Conservation (phyloP, 2,888 invertebrate genomes). For the Leptinotarsa haldemani region DNA sequence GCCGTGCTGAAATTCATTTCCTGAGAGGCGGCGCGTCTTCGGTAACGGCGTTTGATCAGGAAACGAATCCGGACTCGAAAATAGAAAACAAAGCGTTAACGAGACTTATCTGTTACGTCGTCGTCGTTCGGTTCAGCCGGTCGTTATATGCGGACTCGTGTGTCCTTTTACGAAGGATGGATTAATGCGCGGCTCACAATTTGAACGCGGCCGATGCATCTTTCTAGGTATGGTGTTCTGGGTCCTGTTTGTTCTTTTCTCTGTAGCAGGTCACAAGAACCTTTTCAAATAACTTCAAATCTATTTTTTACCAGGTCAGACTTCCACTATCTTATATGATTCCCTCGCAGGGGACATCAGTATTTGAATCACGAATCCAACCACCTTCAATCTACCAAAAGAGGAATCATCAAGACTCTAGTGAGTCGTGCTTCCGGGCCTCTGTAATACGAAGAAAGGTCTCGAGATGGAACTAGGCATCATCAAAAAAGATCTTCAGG, state of each 20-base stretch:
- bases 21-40: conserved; percentile 62
- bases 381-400: too few relatives aligned
- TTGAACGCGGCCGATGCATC: neutral
- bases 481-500: too few relatives aligned
- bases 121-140: conserved; percentile 17
- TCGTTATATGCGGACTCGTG: conserved; percentile 12
- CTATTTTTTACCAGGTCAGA: too few relatives aligned
- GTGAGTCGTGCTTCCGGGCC: too few relatives aligned
- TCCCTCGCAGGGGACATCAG: too few relatives aligned
- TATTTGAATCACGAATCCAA: too few relatives aligned
- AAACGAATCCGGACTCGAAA: conserved; percentile 63
- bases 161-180: conserved; percentile 13
- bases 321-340: too few relatives aligned
- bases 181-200: conserved; percentile 7
- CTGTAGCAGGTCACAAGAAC: too few relatives aligned
- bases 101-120: conserved; percentile 17
- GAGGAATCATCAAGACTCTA: too few relatives aligned
- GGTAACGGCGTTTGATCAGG: conserved; percentile 59
- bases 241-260: neutral
- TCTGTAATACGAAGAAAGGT: too few relatives aligned
- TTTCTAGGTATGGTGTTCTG: neutral
- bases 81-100: conserved; percentile 62
- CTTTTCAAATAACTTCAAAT: too few relatives aligned
- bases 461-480: too few relatives aligned
- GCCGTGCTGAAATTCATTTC: conserved; percentile 65